phyloP scores from a whole-genome alignment of 2,888 invertebrate genomes.

The Leptinotarsa juncta region DNA sequence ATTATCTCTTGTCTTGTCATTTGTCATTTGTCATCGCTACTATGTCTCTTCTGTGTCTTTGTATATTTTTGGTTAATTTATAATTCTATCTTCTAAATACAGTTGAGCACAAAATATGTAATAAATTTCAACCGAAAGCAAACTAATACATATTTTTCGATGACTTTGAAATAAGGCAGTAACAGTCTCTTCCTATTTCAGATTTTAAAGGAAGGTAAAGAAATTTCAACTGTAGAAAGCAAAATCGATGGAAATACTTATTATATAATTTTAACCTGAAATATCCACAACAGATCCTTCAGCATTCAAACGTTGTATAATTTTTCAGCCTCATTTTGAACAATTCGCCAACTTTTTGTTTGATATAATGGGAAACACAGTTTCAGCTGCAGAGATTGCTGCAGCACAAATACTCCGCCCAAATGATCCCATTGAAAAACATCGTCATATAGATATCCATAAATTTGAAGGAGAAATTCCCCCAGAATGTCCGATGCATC shows the following conservation, averaged over 20 bases:
- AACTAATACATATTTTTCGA: not conserved
- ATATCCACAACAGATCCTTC: not conserved
- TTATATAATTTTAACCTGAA: slow-evolving; percentile 16
- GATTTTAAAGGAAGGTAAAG: not conserved
- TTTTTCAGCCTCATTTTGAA: not conserved
- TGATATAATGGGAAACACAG: slow-evolving; percentile 71
- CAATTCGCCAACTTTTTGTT: too few relatives aligned
- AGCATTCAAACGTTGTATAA: not conserved
- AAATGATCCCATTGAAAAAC: slow-evolving; percentile 45
- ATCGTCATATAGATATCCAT: slow-evolving; percentile 44
- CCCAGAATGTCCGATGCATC: slow-evolving; percentile 90
- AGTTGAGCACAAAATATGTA: too few relatives aligned
- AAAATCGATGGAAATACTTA: not conserved
- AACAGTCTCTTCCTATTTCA: not conserved
- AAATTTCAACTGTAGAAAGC: not conserved
- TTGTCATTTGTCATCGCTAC: too few relatives aligned
- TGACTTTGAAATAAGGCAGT: not conserved
- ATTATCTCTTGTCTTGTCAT: too few relatives aligned
- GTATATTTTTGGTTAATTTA: too few relatives aligned
- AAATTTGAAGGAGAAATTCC: slow-evolving; percentile 68
- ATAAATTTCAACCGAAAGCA: not conserved
- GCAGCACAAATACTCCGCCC: slow-evolving; percentile 68
- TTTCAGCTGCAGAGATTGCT: slow-evolving; percentile 70
- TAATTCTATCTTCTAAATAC: too few relatives aligned
- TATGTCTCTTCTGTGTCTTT: too few relatives aligned